Evolutionary conservation across 2,113 vertebrate species (phyloP), one percentile per base, ranked within the genome.

Genomic region (Vimba vimba): DNA sequence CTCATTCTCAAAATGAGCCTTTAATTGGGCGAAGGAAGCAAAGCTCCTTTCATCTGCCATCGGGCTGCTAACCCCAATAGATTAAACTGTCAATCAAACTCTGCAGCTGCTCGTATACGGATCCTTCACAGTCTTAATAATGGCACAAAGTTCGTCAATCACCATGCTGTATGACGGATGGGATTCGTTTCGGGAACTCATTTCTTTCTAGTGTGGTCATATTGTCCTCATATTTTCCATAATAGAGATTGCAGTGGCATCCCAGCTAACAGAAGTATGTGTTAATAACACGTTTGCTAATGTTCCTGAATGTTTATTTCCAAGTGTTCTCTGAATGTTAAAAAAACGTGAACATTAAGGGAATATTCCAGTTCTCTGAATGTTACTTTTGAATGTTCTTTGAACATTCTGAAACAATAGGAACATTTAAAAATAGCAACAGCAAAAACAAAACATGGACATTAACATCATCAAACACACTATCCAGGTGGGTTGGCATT

Each of bases 181-280:
- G 93, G 93, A 96, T 96, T 96, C 94, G 96, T 96, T 96, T 27
- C 27, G 27, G 27, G 94, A 92, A 91, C 90, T 91, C 91, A 91
- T 94, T 81, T 74, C 84, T 86, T 90, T 89, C 91, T 86, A 90
- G 90, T 86, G 85, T 89, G 91, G 27, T 19, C 17, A 21, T 68
- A 36, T 68, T 19, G 12, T 39, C 19, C 33, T 39, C 9, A 19
- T 23, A 57, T 57, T 57, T 57, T 57, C 19, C 6, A 57, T 57
- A 30, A 33, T 69, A 69, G 66, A 69, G 30, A 68, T 33, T 68
- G 27, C 27, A 68, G 27, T 33, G 27, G 15, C 6, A 19, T 52
- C 50, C 50, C 50, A 15, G 50, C 50, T 52, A 52, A 52, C 13
- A 52, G 13, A 52, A 52, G 4, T 52, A 4, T 17, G 13, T 52